A percentile compares a stretch with the other conserved stretches of the same genome.
Evolutionary conservation across 2,888 invertebrate genomes (phyloP).

Genomic region (Pseudolycoriella hygida): DNA sequence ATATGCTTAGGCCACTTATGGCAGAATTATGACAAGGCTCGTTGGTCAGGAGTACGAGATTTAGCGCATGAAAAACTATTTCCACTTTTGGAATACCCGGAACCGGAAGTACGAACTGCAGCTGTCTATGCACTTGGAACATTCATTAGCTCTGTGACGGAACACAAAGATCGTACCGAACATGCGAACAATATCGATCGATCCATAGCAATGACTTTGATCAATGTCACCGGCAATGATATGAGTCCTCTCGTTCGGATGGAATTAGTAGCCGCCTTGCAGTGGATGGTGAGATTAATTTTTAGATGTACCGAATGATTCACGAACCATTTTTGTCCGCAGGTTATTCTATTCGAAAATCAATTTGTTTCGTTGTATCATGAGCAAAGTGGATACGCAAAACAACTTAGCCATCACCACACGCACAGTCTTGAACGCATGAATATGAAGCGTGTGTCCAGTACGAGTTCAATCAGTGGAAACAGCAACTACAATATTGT

Average conservation of each 20-base stretch:
- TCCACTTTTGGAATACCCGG: constrained; percentile 55
- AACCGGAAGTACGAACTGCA: constrained; percentile 86
- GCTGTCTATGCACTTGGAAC: constrained; percentile 90
- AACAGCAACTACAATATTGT: constrained; percentile 7
- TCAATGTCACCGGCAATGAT: constrained; percentile 60
- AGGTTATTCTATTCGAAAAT: constrained; percentile 57
- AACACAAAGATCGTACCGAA: constrained; percentile 48
- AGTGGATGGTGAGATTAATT: constrained; percentile 42
- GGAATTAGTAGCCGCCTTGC: constrained; percentile 72
- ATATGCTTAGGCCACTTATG: constrained; percentile 82
- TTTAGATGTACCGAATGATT: too few relatives aligned
- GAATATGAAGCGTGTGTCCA: constrained; percentile 44
- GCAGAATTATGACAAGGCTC: constrained; percentile 72
- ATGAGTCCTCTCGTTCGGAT: constrained; percentile 76
- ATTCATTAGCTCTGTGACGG: constrained; percentile 68
- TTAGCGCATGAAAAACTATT: constrained; percentile 92
- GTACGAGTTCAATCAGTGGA: constrained; percentile 42
- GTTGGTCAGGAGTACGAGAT: constrained; percentile 92
- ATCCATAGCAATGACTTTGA: constrained; percentile 73
- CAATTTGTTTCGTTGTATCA: constrained; percentile 50
- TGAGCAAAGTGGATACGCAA: neutral
- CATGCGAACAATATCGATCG: constrained; percentile 91
- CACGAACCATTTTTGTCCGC: neutral
- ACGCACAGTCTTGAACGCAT: constrained; percentile 29
- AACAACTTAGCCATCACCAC: constrained; percentile 12